A percentile compares a stretch with the other conserved stretches of the same genome.
Conservation (phyloP, 2,797 vertebrate species). For the Tragelaphus eurycerus region DNA sequence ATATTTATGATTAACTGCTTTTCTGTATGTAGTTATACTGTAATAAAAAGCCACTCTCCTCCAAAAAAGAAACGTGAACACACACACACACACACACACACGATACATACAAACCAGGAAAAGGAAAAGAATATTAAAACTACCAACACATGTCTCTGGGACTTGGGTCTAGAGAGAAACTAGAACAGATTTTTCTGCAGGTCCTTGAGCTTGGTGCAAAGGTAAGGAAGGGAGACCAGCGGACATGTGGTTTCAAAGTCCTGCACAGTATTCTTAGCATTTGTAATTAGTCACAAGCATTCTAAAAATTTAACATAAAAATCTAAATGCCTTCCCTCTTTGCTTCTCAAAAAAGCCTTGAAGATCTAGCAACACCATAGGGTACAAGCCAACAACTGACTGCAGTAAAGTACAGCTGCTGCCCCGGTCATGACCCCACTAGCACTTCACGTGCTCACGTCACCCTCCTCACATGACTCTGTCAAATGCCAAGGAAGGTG, state of each 20-base stretch:
- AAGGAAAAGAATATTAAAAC: not conserved
- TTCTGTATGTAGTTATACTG: not conserved
- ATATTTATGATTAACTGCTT: not conserved
- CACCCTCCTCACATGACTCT: not conserved
- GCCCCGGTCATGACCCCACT: not conserved
- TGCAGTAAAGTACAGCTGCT: not conserved
- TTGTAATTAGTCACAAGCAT: not conserved
- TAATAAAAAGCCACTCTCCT: not conserved
- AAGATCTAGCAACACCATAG: not conserved
- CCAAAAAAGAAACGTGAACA: not conserved
- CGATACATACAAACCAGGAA: not conserved
- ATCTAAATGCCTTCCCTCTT: not conserved
- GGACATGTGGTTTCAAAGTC: not conserved
- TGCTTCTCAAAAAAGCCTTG: not conserved
- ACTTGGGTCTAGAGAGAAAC: not conserved
- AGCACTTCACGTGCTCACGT: rapidly evolving
- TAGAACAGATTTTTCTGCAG: not conserved
- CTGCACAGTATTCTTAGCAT: not conserved
- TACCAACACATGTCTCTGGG: not conserved
- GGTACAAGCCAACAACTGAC: not conserved
- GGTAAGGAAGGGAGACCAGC: not conserved
- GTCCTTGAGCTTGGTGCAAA: not conserved
- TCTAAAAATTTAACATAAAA: not conserved
- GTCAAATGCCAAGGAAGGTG: not conserved
- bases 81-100: not conserved